Base-by-base conservation (phyloP, 2,888 invertebrate species). In the Charanyca ferruginea region DNA sequence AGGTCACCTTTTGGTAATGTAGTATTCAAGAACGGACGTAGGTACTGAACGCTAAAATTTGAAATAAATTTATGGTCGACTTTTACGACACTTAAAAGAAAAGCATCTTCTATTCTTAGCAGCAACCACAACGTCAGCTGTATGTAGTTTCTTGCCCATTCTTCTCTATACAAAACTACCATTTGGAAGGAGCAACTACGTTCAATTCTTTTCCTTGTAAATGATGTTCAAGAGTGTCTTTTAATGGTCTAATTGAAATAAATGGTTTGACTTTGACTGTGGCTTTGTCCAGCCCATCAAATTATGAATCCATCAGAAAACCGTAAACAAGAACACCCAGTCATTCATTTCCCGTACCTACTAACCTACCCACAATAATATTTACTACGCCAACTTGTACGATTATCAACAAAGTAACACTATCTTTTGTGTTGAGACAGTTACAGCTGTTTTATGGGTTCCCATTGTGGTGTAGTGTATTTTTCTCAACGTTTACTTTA, bases 371-470 rank as follows among this genome's bases (percentile, higher is more conserved):
- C 23, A 53, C 9, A 38, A 35, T 54, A 44, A 35, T 61, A 13
- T 73, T 51, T 41, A 23, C 32, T 16, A 41, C 44, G 22, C 22
- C 44, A 53, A 44, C 38, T 57, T 62, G 25, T 52, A 64, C 59
- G 3, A 35, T 51, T 55, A 53, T 16, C 45, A 70, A 83, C 84
- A 80, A 66, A 65, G 79, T 84, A 67, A 60, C 47, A 49, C 54
- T 74, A 78, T 84, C 83, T 84, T 44, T 57, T 55, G 52, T 59
- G 48, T 51, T 55, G 41, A 65, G 69, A 80, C 53, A 61, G 82
- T 80, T 74, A 83, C 72, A 63, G 47, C 60, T 28, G 45, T 78
- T 82, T 83, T 82, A 84, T 82, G 66, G 41, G 20, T 64, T 77
- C 48, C 61, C 63, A 83, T 83, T 80, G 80, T 76, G 32, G 13